Conservation (phyloP, 2,113 vertebrate genomes). For the Fukomys damarensis region DNA sequence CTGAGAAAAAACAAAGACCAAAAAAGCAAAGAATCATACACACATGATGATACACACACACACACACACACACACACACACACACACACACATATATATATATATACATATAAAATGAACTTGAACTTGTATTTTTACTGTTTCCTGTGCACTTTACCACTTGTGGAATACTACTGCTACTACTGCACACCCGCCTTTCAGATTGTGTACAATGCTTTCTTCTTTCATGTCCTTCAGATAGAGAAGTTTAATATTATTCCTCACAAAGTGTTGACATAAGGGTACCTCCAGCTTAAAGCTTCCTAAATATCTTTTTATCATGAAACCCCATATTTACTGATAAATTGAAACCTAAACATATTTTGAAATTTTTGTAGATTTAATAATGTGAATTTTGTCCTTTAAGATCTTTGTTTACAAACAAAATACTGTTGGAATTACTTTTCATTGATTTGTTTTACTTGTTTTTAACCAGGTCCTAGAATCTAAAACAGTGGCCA, state of each 20-base stretch:
- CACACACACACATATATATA: too few species aligned
- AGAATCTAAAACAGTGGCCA: not conserved
- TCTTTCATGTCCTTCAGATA: not conserved
- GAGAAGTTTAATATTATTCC: not conserved
- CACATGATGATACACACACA: too few species aligned
- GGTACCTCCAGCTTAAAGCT: not conserved
- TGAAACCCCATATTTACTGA: not conserved
- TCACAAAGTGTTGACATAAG: not conserved
- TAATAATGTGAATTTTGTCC: not conserved
- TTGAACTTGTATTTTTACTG: not conserved
- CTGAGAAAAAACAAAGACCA: not conserved
- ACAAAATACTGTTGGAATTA: not conserved
- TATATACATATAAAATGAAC: too few species aligned
- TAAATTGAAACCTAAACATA: not conserved
- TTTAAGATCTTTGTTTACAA: not conserved
- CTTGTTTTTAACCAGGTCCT: not conserved
- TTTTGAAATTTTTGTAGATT: not conserved
- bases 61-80: too few species aligned
- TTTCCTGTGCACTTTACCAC: not conserved
- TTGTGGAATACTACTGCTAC: not conserved
- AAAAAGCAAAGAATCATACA: not conserved
- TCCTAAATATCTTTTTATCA: not conserved
- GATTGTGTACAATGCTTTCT: not conserved
- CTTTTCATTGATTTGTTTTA: not conserved
- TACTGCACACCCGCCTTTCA: not conserved